A percentile compares a stretch with the other conserved stretches of the same genome.
phyloP scores from a whole-genome alignment of 2,113 vertebrate species.

The Neomonachus schauinslandi region DNA sequence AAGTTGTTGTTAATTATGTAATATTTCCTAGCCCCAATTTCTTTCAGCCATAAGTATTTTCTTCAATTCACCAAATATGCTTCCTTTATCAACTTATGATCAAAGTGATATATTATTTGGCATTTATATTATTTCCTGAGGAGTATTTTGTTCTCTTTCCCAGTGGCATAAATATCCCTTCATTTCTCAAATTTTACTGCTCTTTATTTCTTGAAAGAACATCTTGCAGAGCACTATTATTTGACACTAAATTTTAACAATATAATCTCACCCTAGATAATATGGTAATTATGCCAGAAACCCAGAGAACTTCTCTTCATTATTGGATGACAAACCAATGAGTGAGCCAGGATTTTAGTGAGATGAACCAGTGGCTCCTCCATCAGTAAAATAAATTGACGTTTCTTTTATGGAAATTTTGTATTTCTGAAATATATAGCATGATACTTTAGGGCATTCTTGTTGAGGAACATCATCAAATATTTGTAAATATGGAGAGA shows the following conservation, averaged over 20 bases:
- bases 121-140: neutral
- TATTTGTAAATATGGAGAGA: neutral
- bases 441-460: neutral
- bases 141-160: neutral
- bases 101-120: neutral
- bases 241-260: neutral
- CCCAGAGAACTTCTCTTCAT: neutral
- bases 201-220: constrained; percentile 20
- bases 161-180: neutral
- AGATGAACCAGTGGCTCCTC: neutral
- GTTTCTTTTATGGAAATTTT: neutral
- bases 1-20: neutral
- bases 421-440: neutral
- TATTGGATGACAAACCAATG: neutral
- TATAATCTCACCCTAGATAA: neutral
- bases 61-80: neutral
- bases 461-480: neutral
- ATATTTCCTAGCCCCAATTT: neutral
- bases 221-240: neutral
- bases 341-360: constrained; percentile 21
- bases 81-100: neutral
- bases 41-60: neutral
- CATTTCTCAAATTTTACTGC: neutral
- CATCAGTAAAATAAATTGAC: neutral
- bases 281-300: neutral